A percentile compares a stretch with the other conserved stretches of the same genome.
These are phyloP conservation scores for Papilio protenor DNA, from an alignment of 2,888 invertebrate species.

Conservation along the genomic window DNA sequence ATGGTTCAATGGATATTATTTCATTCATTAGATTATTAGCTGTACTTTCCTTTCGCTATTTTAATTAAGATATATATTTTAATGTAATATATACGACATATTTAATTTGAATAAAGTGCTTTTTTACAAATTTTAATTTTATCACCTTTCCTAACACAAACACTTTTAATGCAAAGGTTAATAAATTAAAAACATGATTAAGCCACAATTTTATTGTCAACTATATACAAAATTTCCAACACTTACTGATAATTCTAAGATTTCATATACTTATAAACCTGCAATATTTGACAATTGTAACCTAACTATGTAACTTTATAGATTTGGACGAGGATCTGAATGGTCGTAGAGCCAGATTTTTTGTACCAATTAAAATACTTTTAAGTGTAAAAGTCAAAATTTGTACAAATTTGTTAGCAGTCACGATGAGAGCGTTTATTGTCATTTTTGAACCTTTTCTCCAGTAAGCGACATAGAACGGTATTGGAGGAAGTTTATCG, in stretches of 20 bases:
- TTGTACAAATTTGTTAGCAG: slow-evolving; percentile 62
- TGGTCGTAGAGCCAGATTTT: slow-evolving; percentile 64
- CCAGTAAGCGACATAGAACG: slow-evolving; percentile 70
- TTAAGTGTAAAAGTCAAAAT: slow-evolving; percentile 60
- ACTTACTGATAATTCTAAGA: slow-evolving; percentile 5
- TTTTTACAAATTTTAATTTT: slow-evolving; percentile 57
- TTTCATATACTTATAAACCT: slow-evolving; percentile 40
- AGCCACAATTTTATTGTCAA: slow-evolving; percentile 31
- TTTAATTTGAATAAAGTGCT: slow-evolving; percentile 84
- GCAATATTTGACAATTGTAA: slow-evolving; percentile 54
- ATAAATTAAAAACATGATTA: not conserved
- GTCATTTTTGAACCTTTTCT: slow-evolving; percentile 66
- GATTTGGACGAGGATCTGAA: slow-evolving; percentile 65
- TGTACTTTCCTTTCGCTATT: slow-evolving; percentile 81
- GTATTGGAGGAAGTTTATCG: slow-evolving; percentile 73
- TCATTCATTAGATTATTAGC: slow-evolving; percentile 77
- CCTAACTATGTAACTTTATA: slow-evolving; percentile 68
- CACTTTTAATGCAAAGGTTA: not conserved
- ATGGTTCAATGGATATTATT: slow-evolving; percentile 79
- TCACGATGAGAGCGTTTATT: slow-evolving; percentile 55
- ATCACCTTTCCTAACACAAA: not conserved
- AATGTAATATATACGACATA: slow-evolving; percentile 81
- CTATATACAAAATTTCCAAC: slow-evolving; percentile 27
- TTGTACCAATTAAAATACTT: slow-evolving; percentile 65
- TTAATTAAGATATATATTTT: slow-evolving; percentile 83